Evolutionary conservation across 2,113 vertebrate genomes (phyloP).

Genomic region (Rousettus leschenaultii): DNA sequence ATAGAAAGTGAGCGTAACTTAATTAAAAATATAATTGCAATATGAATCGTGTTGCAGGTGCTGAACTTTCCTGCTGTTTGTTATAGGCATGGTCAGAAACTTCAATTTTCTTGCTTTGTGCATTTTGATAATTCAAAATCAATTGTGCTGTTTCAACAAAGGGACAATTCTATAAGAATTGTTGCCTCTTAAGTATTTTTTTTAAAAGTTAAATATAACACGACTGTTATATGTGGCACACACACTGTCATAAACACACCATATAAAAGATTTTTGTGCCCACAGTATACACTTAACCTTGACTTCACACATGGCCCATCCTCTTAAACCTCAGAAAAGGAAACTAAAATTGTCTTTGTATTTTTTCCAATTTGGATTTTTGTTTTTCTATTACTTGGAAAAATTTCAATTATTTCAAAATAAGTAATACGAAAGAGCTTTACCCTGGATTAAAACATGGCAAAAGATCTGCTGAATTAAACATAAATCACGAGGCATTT

Average conservation of each 20-base stretch:
- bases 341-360: not conserved
- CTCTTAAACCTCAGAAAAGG: not conserved
- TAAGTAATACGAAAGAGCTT: not conserved
- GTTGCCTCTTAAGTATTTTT: not conserved
- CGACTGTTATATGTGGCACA: not conserved
- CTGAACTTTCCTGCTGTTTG: not conserved
- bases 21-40: conserved; percentile 62
- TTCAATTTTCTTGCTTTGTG: conserved; percentile 41
- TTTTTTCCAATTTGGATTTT: not conserved
- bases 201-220: conserved; percentile 12
- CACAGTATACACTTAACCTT: not conserved
- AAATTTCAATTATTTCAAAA: not conserved
- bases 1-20: conserved; percentile 37
- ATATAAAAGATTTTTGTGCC: not conserved
- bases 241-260: not conserved
- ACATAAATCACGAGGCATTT: not conserved
- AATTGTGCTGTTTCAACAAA: not conserved
- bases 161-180: not conserved
- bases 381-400: not conserved
- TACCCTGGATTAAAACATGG: not conserved
- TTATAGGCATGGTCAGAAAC: not conserved
- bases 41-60: not conserved
- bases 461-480: not conserved
- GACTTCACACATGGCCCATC: not conserved
- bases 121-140: conserved; percentile 15